These are phyloP conservation scores for Centruroides sculpturatus DNA, from an alignment of 1,140 invertebrate species.

Conservation along the genomic window DNA sequence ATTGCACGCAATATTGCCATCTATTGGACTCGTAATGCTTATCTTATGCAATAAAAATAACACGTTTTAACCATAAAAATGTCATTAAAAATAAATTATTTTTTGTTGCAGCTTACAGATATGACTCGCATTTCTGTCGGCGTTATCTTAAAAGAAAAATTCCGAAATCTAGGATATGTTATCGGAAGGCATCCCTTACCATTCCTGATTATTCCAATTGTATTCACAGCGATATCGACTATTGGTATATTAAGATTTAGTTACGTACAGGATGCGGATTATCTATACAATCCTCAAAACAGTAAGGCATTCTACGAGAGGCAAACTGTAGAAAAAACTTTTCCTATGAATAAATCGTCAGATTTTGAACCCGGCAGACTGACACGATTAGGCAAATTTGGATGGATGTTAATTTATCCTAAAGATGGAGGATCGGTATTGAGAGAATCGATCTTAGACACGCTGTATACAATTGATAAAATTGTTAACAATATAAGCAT, in stretches of 20 bases:
- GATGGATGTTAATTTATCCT: slow-evolving; percentile 61
- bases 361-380: slow-evolving; percentile 32
- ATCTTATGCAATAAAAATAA: too few species aligned
- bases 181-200: slow-evolving; percentile 69
- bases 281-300: slow-evolving; percentile 74
- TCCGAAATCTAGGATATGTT: slow-evolving; percentile 58
- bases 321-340: slow-evolving; percentile 47
- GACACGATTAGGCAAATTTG: slow-evolving; percentile 72
- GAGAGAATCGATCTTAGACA: slow-evolving; percentile 54
- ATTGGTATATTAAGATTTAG: slow-evolving; percentile 70
- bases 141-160: slow-evolving; percentile 23
- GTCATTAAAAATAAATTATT: too few species aligned
- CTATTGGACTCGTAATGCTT: too few species aligned
- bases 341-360: slow-evolving; percentile 13
- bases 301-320: slow-evolving; percentile 55
- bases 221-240: slow-evolving; percentile 59
- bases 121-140: too few species aligned
- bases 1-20: too few species aligned
- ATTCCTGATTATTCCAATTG: slow-evolving; percentile 67
- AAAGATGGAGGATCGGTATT: slow-evolving; percentile 69
- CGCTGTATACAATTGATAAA: slow-evolving; percentile 54
- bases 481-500: slow-evolving; percentile 59
- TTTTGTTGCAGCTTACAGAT: too few species aligned
- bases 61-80: too few species aligned
- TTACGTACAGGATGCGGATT: slow-evolving; percentile 82